These are phyloP conservation scores for Eublepharis macularius DNA, from an alignment of 2,113 vertebrate genomes.

Conservation along the genomic window DNA sequence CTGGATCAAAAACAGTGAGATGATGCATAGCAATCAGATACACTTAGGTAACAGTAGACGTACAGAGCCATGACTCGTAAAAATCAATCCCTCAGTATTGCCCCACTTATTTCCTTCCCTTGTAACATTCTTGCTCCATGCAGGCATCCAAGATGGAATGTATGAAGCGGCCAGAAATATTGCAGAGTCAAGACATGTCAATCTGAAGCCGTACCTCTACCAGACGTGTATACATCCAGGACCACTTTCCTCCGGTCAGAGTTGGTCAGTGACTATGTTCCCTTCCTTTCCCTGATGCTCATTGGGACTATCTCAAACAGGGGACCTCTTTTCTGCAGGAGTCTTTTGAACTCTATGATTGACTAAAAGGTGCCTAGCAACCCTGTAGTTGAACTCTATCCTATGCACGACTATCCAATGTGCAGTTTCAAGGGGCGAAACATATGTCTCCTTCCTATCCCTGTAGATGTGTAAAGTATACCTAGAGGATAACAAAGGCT, in stretches of 20 bases:
- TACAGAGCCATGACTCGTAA: neutral
- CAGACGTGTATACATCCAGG: neutral
- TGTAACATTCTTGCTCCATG: neutral
- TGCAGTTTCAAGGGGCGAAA: neutral
- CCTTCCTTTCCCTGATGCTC: too few relatives aligned
- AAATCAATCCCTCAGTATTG: neutral
- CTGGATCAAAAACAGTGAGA: neutral
- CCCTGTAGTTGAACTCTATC: too few relatives aligned
- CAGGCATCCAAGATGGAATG: neutral
- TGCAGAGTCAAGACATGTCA: neutral
- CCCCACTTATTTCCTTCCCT: too few relatives aligned
- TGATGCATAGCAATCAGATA: too few relatives aligned
- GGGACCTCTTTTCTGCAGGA: neutral
- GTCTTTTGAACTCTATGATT: neutral
- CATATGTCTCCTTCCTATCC: neutral
- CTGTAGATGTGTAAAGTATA: neutral
- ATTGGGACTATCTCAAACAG: neutral
- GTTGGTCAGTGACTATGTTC: neutral
- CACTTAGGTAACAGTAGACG: neutral
- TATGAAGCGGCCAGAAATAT: neutral
- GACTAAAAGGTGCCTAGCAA: neutral
- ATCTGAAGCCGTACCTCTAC: neutral
- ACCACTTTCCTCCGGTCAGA: neutral
- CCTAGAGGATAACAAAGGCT: neutral
- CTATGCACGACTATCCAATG: too few relatives aligned